A percentile compares a stretch with the other conserved stretches of the same genome.
Conservation (phyloP, 1,140 invertebrate genomes). For the Hyphantria cunea region DNA sequence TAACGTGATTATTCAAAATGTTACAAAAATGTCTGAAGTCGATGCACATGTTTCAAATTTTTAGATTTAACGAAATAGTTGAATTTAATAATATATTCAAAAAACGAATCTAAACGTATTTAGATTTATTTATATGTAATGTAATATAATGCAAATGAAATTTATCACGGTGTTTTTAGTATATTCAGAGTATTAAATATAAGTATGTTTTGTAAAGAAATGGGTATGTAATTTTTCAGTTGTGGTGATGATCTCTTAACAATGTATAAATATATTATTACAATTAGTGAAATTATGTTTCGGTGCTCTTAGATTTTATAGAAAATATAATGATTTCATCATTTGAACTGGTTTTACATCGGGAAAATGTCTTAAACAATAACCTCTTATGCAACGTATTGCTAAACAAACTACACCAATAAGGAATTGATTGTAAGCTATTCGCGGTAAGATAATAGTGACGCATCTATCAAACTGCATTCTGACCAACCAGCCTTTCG, state of each 20-base stretch:
- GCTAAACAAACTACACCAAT: no score
- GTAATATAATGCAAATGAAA: slow-evolving; percentile 9
- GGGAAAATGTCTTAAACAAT: not conserved
- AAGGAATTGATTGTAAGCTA: no score
- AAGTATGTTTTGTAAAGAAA: slow-evolving; percentile 19
- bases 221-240: slow-evolving; percentile 26
- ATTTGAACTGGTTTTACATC: slow-evolving; percentile 6
- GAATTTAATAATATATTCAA: slow-evolving; percentile 11
- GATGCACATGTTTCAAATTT: slow-evolving; percentile 8
- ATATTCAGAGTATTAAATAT: slow-evolving; percentile 28
- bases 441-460: no score
- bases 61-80: slow-evolving; percentile 9
- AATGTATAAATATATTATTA: slow-evolving; percentile 20
- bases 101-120: slow-evolving; percentile 21
- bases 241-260: slow-evolving; percentile 28
- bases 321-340: slow-evolving; percentile 21
- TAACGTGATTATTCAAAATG: no score
- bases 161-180: slow-evolving; percentile 25
- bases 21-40: not conserved
- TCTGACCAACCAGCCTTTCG: no score
- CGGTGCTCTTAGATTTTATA: slow-evolving; percentile 26
- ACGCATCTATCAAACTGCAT: no score
- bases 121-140: slow-evolving; percentile 6
- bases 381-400: no score
- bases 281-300: slow-evolving; percentile 19